Conservation (phyloP, 2,888 invertebrate species). For the Lasioglossum leucozonium region DNA sequence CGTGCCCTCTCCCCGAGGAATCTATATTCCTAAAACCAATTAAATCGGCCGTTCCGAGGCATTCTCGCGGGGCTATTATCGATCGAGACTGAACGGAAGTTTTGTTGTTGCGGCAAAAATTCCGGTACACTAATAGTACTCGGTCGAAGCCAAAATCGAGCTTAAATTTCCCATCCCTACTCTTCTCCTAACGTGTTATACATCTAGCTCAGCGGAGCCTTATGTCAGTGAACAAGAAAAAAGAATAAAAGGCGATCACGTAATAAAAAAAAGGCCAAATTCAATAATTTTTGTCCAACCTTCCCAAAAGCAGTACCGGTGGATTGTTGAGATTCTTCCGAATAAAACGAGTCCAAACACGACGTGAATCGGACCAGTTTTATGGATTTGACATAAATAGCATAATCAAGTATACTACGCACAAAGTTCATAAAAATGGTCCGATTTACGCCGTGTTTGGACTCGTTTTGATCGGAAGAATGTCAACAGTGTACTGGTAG, state of each 20-base stretch:
- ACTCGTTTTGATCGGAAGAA: background rate
- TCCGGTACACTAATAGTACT: background rate
- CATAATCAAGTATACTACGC: background rate
- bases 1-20: conserved; percentile 6
- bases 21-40: conserved; percentile 7
- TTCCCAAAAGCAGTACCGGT: background rate
- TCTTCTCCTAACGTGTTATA: background rate
- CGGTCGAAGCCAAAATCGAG: background rate
- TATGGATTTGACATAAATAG: background rate
- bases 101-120: background rate
- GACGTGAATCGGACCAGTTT: background rate
- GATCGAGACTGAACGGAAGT: conserved; percentile 6
- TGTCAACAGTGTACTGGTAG: background rate
- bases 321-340: background rate
- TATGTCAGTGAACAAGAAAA: background rate
- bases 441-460: background rate
- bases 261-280: background rate
- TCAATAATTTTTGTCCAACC: background rate
- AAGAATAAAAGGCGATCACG: background rate
- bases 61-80: background rate
- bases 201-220: background rate
- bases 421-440: background rate
- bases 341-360: background rate
- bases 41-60: conserved; percentile 8
- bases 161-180: background rate